Conservation (phyloP, 2,888 invertebrate genomes). For the Sphaeridia pumilis region DNA sequence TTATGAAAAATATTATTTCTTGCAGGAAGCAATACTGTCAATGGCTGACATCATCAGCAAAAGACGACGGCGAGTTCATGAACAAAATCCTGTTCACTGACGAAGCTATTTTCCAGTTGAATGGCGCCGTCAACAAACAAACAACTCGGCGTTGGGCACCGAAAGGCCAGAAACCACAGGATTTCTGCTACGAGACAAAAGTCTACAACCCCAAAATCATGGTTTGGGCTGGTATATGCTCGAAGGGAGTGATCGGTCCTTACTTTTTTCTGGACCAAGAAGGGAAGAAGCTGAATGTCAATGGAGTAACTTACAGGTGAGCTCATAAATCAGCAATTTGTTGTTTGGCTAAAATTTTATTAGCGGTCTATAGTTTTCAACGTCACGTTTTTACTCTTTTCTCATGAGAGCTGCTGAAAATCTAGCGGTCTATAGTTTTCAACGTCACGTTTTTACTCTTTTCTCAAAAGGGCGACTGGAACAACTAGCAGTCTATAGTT, state of each 20-base stretch:
- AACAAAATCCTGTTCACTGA: background rate
- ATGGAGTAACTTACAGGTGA: background rate
- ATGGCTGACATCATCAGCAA: background rate
- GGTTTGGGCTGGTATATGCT: background rate
- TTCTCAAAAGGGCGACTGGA: no score
- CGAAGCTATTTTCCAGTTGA: background rate
- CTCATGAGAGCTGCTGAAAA: no score
- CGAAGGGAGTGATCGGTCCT: background rate
- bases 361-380: background rate
- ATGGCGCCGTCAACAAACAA: background rate
- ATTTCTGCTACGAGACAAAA: background rate
- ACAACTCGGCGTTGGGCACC: background rate
- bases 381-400: no score
- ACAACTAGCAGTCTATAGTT: no score
- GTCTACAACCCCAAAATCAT: no score
- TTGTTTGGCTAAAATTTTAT: background rate
- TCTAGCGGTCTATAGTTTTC: no score
- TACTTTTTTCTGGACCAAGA: background rate
- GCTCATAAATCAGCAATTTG: background rate
- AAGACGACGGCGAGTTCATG: background rate
- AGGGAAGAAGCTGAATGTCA: background rate
- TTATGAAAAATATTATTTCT: no score
- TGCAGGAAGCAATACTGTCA: no score
- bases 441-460: no score
- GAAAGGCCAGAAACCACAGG: background rate